Evolutionary conservation across 2,888 invertebrate species (phyloP).

Genomic region (Idaea aversata): DNA sequence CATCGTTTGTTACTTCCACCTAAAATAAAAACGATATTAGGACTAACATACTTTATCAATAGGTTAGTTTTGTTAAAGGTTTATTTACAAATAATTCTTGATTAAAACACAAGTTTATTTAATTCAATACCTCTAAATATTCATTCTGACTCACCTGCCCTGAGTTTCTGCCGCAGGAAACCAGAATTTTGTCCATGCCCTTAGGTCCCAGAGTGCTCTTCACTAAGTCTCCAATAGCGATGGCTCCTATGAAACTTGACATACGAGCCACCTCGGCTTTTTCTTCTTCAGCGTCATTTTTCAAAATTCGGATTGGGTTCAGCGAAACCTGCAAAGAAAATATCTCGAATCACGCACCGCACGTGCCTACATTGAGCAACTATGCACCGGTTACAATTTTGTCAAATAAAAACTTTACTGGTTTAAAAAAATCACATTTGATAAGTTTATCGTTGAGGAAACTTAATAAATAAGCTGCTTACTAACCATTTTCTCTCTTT

Average conservation of each 20-base stretch:
- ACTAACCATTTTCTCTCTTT: too few species aligned
- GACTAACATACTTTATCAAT: too few species aligned
- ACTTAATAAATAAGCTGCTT: too few species aligned
- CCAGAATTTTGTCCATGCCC: constrained; percentile 97
- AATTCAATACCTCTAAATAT: not conserved
- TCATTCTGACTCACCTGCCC: constrained; percentile 74
- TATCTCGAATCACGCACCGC: constrained; percentile 36
- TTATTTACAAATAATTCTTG: constrained; percentile 1
- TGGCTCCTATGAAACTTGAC: constrained; percentile 99
- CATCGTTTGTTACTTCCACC: constrained; percentile 99
- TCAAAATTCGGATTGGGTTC: constrained; percentile 96
- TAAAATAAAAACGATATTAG: constrained; percentile 36
- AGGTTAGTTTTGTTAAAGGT: constrained; percentile 15
- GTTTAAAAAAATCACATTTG: too few species aligned
- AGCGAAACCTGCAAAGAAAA: constrained; percentile 84
- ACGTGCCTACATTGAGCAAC: constrained; percentile 42
- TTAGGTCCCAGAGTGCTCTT: constrained; percentile 99
- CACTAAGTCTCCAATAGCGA: constrained; percentile 98
- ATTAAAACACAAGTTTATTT: constrained; percentile 4
- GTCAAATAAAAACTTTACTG: too few species aligned
- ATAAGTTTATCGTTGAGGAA: too few species aligned
- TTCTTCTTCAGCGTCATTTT: constrained; percentile 98
- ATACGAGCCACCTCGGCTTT: constrained; percentile 98
- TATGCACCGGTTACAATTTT: constrained; percentile 41
- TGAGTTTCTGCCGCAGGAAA: constrained; percentile 88